Evolutionary conservation across 2,113 vertebrate genomes (phyloP).

Genomic region (Rana temporaria): DNA sequence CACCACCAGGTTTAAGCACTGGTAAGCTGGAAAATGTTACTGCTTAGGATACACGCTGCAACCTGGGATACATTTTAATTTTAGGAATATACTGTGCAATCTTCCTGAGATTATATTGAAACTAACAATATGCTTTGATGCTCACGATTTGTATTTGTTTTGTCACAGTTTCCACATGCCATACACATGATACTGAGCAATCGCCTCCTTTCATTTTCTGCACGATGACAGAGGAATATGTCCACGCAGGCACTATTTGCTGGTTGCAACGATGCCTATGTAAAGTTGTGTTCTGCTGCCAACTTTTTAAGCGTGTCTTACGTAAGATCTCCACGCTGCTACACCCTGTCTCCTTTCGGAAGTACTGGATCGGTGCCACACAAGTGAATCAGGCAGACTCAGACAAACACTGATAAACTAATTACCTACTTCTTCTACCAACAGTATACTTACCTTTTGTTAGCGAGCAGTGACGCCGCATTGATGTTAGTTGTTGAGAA

Average conservation of each 20-base stretch:
- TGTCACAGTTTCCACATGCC: constrained; percentile 5
- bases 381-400: constrained; percentile 41
- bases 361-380: constrained; percentile 39
- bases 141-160: background rate
- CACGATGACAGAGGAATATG: background rate
- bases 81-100: background rate
- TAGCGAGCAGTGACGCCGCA: too few species aligned
- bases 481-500: too few species aligned
- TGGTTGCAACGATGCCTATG: background rate
- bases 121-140: background rate
- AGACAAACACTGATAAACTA: constrained; percentile 21
- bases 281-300: constrained; percentile 2
- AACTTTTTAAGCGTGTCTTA: constrained; percentile 43
- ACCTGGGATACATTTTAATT: background rate
- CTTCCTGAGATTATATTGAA: background rate
- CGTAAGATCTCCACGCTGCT: constrained; percentile 32
- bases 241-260: constrained; percentile 16
- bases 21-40: too few species aligned
- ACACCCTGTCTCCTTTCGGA: constrained; percentile 45
- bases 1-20: too few species aligned
- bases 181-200: background rate
- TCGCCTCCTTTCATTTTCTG: background rate
- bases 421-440: background rate
- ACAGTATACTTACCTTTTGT: background rate
- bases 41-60: background rate